phyloP scores from a whole-genome alignment of 2,797 vertebrate genomes.

The Sebastes diploproa region DNA sequence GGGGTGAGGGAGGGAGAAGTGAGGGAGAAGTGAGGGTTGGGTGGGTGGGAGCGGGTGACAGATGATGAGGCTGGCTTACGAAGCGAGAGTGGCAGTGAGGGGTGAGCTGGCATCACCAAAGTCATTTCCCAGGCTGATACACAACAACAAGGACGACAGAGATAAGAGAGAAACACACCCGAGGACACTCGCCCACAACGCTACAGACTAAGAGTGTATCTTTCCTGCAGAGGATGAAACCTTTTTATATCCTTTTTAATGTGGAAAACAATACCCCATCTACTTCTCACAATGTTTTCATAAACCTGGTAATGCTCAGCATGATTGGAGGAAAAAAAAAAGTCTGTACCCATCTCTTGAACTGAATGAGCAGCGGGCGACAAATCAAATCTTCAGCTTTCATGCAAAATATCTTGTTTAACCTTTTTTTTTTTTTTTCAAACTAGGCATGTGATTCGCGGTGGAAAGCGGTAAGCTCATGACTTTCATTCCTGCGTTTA shows the following conservation, averaged over 20 bases:
- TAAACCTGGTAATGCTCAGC: constrained; percentile 80
- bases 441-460: constrained; percentile 48
- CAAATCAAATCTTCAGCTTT: constrained; percentile 63
- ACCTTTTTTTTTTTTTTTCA: constrained; percentile 27
- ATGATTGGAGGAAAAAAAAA: constrained; percentile 40
- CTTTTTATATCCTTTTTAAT: constrained; percentile 9
- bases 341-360: constrained; percentile 27
- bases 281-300: constrained; percentile 10
- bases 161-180: constrained; percentile 73
- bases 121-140: constrained; percentile 83
- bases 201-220: constrained; percentile 16
- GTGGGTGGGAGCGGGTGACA: constrained; percentile 44
- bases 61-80: constrained; percentile 85
- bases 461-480: constrained; percentile 60
- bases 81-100: constrained; percentile 85
- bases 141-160: constrained; percentile 74
- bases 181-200: constrained; percentile 49
- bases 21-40: constrained; percentile 44
- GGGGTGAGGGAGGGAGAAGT: constrained; percentile 28
- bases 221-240: constrained; percentile 40
- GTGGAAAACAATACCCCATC: not conserved
- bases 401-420: constrained; percentile 58
- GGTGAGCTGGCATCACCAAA: constrained; percentile 95
- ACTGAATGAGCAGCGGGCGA: constrained; percentile 73
- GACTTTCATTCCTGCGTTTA: constrained; percentile 59